These are phyloP conservation scores for Archegozetes longisetosus DNA, from an alignment of 1,140 invertebrate genomes.

Conservation along the genomic window DNA sequence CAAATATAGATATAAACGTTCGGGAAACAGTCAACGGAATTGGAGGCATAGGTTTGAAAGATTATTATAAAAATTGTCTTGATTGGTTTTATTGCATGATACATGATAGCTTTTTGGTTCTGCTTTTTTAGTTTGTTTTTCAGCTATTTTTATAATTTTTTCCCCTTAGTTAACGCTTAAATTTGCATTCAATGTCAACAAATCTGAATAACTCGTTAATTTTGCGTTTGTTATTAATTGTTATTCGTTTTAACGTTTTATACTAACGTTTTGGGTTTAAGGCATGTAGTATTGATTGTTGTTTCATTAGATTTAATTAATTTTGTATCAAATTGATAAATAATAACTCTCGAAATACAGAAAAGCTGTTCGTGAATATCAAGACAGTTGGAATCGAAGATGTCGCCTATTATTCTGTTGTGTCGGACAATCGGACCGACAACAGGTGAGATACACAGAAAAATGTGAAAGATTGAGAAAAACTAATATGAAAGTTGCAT, in stretches of 20 bases:
- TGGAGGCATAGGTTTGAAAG: slow-evolving; percentile 60
- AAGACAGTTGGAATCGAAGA: slow-evolving; percentile 75
- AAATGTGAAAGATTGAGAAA: not conserved
- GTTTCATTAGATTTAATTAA: too few species aligned
- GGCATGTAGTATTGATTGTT: too few species aligned
- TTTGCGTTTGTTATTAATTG: too few species aligned
- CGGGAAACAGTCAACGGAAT: slow-evolving; percentile 59
- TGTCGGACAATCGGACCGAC: slow-evolving; percentile 57
- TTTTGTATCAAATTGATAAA: not conserved
- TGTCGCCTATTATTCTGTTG: slow-evolving; percentile 72
- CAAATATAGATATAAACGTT: slow-evolving; percentile 55
- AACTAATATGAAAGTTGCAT: slow-evolving; percentile 11
- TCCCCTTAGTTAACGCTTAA: too few species aligned
- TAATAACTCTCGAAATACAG: slow-evolving; percentile 33
- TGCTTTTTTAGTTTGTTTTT: not conserved
- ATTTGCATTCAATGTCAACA: too few species aligned
- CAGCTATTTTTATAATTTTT: slow-evolving; percentile 1
- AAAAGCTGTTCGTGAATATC: slow-evolving; percentile 71
- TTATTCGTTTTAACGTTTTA: too few species aligned
- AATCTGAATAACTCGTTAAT: too few species aligned
- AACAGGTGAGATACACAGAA: slow-evolving; percentile 36
- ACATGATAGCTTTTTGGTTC: not conserved
- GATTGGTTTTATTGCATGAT: not conserved
- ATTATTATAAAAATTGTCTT: not conserved
- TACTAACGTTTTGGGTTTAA: too few species aligned